Percentiles rank a stretch among this genome's conserved stretches.
These are phyloP conservation scores for Dendrolimus kikuchii DNA, from an alignment of 1,140 invertebrate species.

Conservation along the genomic window DNA sequence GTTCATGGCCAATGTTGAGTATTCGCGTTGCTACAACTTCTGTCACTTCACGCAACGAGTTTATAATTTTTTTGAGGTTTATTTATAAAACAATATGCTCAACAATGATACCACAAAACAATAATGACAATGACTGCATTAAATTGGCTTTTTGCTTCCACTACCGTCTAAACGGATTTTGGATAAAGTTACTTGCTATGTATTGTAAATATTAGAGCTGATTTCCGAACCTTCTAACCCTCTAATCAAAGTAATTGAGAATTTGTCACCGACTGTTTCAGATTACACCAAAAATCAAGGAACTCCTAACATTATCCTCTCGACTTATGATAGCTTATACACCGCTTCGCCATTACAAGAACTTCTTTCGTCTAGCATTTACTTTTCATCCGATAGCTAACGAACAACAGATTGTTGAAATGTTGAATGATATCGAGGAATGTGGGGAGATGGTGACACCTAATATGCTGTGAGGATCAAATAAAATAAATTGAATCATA, in stretches of 20 bases:
- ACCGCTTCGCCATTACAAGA: conserved; percentile 79
- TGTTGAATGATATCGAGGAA: conserved; percentile 44
- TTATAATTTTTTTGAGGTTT: too few species aligned
- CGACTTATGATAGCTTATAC: conserved; percentile 90
- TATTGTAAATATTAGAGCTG: too few species aligned
- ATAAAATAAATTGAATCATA: background rate
- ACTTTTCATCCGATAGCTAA: conserved; percentile 78
- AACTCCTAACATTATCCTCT: conserved; percentile 83
- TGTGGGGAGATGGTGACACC: conserved; percentile 41
- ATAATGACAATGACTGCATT: too few species aligned
- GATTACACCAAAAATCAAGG: conserved; percentile 90
- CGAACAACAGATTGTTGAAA: conserved; percentile 32
- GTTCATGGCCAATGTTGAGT: too few species aligned
- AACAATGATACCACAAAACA: too few species aligned
- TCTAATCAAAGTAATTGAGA: background rate
- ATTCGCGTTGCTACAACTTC: too few species aligned
- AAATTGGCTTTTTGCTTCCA: too few species aligned
- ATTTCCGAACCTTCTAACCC: too few species aligned
- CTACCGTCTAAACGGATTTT: too few species aligned
- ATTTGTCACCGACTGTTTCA: conserved; percentile 46
- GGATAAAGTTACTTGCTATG: too few species aligned
- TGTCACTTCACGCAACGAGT: too few species aligned
- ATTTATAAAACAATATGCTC: too few species aligned
- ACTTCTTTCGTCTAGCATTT: conserved; percentile 93
- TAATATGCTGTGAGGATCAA: conserved; percentile 15